These are phyloP conservation scores for Cyanoderma ruficeps DNA, from an alignment of 2,113 vertebrate genomes.

Conservation along the genomic window DNA sequence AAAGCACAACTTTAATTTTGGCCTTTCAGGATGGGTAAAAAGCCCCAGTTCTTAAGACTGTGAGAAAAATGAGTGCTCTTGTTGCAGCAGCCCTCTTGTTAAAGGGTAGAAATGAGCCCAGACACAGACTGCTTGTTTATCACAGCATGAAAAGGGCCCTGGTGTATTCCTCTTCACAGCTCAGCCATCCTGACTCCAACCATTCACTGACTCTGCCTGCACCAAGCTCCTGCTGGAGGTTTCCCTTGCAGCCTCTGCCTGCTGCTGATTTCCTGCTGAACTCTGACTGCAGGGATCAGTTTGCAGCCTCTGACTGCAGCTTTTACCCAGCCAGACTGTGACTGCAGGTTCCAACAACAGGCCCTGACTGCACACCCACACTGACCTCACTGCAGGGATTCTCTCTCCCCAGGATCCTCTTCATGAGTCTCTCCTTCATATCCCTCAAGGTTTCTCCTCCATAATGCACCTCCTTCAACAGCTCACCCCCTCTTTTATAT, in stretches of 20 bases:
- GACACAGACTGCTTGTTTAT: neutral
- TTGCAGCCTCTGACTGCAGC: neutral
- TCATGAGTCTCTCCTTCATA: neutral
- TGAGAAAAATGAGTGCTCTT: neutral
- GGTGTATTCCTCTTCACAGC: neutral
- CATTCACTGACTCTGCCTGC: neutral
- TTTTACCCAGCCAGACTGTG: neutral
- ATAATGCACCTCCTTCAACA: neutral
- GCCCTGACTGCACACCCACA: too few relatives aligned
- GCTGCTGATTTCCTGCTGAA: neutral
- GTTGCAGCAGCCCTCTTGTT: neutral
- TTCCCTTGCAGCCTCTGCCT: neutral
- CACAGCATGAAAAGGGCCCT: neutral
- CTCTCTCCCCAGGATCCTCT: neutral
- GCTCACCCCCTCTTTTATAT: neutral
- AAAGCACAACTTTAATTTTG: fast-evolving
- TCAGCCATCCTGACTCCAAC: neutral
- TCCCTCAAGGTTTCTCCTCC: neutral
- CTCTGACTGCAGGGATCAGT: neutral
- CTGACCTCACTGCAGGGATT: too few relatives aligned
- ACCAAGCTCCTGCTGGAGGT: neutral
- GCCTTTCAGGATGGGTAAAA: neutral
- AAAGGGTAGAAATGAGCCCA: neutral
- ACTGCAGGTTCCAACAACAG: too few relatives aligned
- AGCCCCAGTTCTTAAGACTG: neutral